phyloP scores from a whole-genome alignment of 2,888 invertebrate species.

The Matsumyia berberina region DNA sequence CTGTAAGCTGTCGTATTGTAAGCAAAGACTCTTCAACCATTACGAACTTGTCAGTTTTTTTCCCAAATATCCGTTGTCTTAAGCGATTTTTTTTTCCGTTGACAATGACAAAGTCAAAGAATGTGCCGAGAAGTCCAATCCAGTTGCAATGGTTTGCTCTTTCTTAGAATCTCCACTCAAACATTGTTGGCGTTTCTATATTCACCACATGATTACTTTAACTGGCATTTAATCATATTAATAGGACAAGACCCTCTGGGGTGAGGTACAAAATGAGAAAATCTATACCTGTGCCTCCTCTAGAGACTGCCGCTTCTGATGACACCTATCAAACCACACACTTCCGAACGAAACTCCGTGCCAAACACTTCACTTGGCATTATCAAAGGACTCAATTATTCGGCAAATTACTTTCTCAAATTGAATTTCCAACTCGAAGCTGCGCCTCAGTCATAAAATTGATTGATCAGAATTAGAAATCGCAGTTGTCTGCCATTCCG shows the following conservation, averaged over 20 bases:
- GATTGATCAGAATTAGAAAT: constrained; percentile 64
- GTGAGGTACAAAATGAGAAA: background rate
- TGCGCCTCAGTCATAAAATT: constrained; percentile 41
- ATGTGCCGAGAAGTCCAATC: no score
- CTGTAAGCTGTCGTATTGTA: no score
- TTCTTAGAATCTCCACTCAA: no score
- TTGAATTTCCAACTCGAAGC: constrained; percentile 46
- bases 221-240: no score
- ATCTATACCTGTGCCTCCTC: background rate
- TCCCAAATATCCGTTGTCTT: no score
- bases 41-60: no score
- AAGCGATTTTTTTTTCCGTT: no score
- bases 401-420: constrained; percentile 52
- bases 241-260: background rate
- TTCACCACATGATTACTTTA: no score
- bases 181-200: no score
- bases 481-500: constrained; percentile 51
- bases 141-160: no score
- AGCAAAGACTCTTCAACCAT: no score
- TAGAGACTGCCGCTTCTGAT: background rate
- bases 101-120: no score
- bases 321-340: background rate
- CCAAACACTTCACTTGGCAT: constrained; percentile 30
- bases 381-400: constrained; percentile 55
- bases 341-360: background rate